phyloP scores from a whole-genome alignment of 2,888 invertebrate species.

The Lypha dubia region DNA sequence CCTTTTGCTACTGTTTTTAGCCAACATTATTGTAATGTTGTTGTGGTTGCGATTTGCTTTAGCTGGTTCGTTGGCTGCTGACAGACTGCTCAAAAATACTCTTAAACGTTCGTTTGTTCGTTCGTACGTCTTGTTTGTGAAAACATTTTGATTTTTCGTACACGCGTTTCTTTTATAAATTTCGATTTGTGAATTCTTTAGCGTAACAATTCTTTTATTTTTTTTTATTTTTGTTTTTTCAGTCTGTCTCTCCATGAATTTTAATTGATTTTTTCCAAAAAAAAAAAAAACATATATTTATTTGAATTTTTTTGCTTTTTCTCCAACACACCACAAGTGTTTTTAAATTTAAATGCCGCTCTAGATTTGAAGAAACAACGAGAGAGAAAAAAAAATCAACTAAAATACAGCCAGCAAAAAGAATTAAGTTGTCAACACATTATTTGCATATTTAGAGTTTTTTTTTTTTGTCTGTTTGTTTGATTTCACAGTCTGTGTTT shows the following conservation, averaged over 20 bases:
- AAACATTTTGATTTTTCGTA: conserved; percentile 49
- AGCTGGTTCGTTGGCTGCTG: conserved; percentile 26
- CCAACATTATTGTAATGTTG: conserved; percentile 19
- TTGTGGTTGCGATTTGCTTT: conserved; percentile 12
- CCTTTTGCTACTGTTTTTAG: conserved; percentile 69
- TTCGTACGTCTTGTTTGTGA: conserved; percentile 28
- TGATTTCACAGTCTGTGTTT: background rate
- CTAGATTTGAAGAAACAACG: conserved; percentile 33
- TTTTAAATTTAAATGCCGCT: conserved; percentile 73
- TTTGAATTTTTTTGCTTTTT: conserved; percentile 11
- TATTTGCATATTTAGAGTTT: conserved; percentile 80
- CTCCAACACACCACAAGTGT: conserved; percentile 64
- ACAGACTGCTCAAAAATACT: conserved; percentile 2
- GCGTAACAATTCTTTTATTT: conserved; percentile 43
- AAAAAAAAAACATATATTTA: conserved; percentile 30
- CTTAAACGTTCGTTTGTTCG: background rate
- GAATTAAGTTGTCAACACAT: conserved; percentile 82
- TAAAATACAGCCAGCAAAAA: conserved; percentile 54
- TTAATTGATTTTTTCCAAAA: conserved; percentile 68
- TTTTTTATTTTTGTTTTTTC: conserved; percentile 14
- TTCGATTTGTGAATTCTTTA: conserved; percentile 28
- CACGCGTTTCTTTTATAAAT: conserved; percentile 51
- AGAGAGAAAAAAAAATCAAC: background rate
- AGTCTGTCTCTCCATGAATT: conserved; percentile 66
- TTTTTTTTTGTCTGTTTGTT: conserved; percentile 23